Base-by-base conservation (phyloP, 1,140 invertebrate species). In the Protaetia brevitarsis region DNA sequence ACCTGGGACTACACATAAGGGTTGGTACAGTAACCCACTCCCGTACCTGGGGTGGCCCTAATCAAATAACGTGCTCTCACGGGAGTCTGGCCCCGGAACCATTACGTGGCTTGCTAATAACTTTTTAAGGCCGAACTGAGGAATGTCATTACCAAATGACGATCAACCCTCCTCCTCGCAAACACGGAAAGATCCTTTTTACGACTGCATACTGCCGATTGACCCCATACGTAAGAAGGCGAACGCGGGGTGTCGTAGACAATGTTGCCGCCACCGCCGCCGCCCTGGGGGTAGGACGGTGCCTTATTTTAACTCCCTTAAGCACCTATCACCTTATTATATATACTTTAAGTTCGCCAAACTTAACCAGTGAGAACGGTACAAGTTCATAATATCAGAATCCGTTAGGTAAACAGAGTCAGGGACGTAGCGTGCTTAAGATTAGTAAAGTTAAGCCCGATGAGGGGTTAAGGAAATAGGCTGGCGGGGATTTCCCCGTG, bases 121-220 rank as follows among this genome's bases (percentile, higher is more conserved):
- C 66, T 67, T 67, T 67, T 67, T 64, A 67, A 67, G 66, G 60
- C 66, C 66, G 62, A 64, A 41, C 59, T 34, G 65, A 30, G 63
- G 63, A 64, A 67, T 64, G 63, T 67, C 66, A 67, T 67, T 67
- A 67, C 63, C 51, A 64, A 67, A 67, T 67, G 66, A 67, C 66
- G 62, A 56, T 63, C 62, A 21, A 67, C 66, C 66, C 66, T 64
- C 62, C 64, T 67, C 57, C 36, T 66, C n/a, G n/a, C n/a, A n/a
- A n/a, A n/a, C n/a, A n/a, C n/a, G n/a, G n/a, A n/a, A n/a, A 60
- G 57, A 34, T 66, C 59, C 34, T 67, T 67, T 67, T 64, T 67
- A 64, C 66, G 66, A 67, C 45, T 37, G 56, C 10, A 45, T 45
- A 58, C 23, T 28, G 6, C 10, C 56, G 56, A 26, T 7, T 28